Conservation (phyloP, 2,888 invertebrate genomes). For the Cataglyphis cursor region DNA sequence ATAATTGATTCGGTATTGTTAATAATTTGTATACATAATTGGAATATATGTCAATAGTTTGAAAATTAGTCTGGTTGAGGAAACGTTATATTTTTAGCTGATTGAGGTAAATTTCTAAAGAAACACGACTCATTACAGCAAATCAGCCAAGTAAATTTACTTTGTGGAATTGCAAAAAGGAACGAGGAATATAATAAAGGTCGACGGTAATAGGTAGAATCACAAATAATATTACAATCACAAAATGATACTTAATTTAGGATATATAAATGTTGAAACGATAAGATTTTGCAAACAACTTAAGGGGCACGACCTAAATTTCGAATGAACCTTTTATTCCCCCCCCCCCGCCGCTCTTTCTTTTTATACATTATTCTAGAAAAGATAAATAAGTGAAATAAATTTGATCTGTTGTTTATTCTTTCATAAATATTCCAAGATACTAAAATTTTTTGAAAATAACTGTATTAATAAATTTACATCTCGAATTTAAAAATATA, state of each 20-base stretch:
- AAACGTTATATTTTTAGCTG: conserved; percentile 12
- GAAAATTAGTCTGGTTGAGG: background rate
- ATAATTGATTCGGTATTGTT: no score
- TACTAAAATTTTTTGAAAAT: background rate
- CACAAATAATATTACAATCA: conserved; percentile 37
- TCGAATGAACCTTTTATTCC: background rate
- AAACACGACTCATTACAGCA: conserved; percentile 9
- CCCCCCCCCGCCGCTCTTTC: background rate
- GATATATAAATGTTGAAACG: conserved; percentile 26
- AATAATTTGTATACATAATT: background rate
- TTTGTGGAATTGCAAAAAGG: conserved; percentile 29
- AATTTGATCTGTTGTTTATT: background rate
- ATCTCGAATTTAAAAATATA: background rate
- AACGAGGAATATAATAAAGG: conserved; percentile 33
- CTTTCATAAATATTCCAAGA: conserved; percentile 30
- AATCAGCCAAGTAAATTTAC: conserved; percentile 30
- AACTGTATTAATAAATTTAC: conserved; percentile 3
- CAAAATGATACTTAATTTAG: conserved; percentile 29
- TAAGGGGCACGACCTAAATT: conserved; percentile 22
- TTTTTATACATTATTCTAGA: no score
- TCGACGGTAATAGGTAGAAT: conserved; percentile 29
- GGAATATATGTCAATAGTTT: background rate
- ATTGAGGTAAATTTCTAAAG: conserved; percentile 35
- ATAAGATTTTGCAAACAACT: conserved; percentile 38
- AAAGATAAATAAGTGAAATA: background rate